phyloP scores from a whole-genome alignment of 2,797 vertebrate species.

The Crenichthys baileyi region DNA sequence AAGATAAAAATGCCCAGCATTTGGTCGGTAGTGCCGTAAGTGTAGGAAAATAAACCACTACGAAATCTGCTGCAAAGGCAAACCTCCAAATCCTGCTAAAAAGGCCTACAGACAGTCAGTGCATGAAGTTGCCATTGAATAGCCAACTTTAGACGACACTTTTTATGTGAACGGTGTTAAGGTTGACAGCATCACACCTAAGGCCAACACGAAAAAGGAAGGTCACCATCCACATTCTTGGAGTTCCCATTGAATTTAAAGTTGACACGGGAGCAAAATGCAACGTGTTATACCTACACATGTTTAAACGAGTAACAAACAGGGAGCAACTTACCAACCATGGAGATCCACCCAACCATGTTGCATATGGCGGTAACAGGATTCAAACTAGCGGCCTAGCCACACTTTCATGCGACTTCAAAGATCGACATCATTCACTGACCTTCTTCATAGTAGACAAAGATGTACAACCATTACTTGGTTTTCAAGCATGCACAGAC shows the following conservation, averaged over 20 bases:
- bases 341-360: not conserved
- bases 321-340: not conserved
- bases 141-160: not conserved
- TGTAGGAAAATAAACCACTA: not conserved
- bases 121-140: not conserved
- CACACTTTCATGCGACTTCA: not conserved
- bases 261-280: conserved; percentile 10
- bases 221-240: not conserved
- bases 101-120: not conserved
- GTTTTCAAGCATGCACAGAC: conserved; percentile 8
- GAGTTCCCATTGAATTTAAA: conserved; percentile 2
- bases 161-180: not conserved
- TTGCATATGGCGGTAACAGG: not conserved
- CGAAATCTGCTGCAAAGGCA: not conserved
- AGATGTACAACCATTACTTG: conserved; percentile 13
- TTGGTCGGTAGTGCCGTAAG: not conserved
- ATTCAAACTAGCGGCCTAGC: not conserved
- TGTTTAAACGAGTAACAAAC: no score
- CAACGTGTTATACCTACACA: not conserved
- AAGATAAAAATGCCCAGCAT: not conserved
- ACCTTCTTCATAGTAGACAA: conserved; percentile 10
- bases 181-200: not conserved
- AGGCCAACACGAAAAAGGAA: not conserved
- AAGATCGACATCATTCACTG: not conserved
- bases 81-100: not conserved